Base-by-base conservation (phyloP, 1,140 invertebrate species). In the Zaprionus ornatus region DNA sequence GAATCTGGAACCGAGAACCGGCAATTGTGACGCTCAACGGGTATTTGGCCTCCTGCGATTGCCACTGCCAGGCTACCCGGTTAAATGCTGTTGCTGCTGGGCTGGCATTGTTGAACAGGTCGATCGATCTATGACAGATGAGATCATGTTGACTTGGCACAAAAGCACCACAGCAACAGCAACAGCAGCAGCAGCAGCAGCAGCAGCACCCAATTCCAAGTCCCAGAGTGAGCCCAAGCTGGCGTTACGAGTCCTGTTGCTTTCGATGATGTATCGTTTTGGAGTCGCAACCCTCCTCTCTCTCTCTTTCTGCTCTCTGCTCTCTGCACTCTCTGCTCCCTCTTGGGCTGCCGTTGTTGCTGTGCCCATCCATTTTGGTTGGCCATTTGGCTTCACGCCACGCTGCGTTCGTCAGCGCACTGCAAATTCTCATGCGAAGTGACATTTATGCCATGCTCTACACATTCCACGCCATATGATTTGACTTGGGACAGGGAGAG, bases 61-160 rank as follows among this genome's bases (percentile, higher is more conserved):
- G 78, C 37, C 37, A 40, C 37, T 40, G 37, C 15, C 37, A 40
- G 37, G 37, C 56, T 85, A 70, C 69, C 69, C 70, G 73, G 74
- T 82, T 81, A 86, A 85, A 86, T 59, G 81, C 68, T 74, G 66
- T 66, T 37, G 21, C 19, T 50, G 45, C 25, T 72, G 61, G 25
- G 62, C 40, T 61, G 65, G 63, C 60, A 56, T 74, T 90, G 88
- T 83, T 81, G 83, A 85, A 90, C 85, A 90, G 85, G 85, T 90
- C 85, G 85, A 90, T 90, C 85, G 85, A 90, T 90, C 85, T 90
- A 90, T 90, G 85, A 90, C 85, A 90, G 85, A 90, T 90, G 85
- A 90, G 85, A 90, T 90, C 85, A 90, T 85, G 85, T 90, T 90
- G 85, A 88, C 82, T 90, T 85, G 79, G 65, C 86, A 90, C 85